Evolutionary conservation across 2,888 invertebrate species (phyloP).

Genomic region (Papilio elwesi): DNA sequence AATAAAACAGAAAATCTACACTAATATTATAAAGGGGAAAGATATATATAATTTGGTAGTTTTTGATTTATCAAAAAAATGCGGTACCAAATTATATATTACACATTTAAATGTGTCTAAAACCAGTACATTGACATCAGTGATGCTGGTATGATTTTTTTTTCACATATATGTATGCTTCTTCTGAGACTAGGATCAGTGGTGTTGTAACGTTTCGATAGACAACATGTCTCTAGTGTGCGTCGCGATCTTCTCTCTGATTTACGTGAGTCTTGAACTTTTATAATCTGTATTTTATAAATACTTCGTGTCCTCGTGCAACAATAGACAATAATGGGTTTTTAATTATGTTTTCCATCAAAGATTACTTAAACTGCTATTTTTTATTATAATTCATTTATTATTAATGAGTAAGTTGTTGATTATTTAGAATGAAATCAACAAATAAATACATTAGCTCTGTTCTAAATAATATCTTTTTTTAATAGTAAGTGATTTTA

Average conservation of each 20-base stretch:
- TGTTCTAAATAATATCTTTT: too few species aligned
- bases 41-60: too few species aligned
- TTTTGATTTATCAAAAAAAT: too few species aligned
- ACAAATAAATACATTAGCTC: too few species aligned
- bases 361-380: background rate
- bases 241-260: constrained; percentile 45
- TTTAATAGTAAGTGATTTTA: too few species aligned
- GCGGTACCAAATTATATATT: too few species aligned
- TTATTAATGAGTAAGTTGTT: background rate
- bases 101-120: background rate
- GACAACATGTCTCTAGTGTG: constrained; percentile 51
- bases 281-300: constrained; percentile 19
- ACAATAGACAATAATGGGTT: background rate
- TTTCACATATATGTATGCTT: constrained; percentile 41
- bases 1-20: too few species aligned
- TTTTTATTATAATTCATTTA: background rate
- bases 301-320: background rate
- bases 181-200: constrained; percentile 49
- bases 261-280: constrained; percentile 45
- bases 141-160: constrained; percentile 18
- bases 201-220: constrained; percentile 44
- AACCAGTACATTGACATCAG: constrained; percentile 34
- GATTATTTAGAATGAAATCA: too few species aligned
- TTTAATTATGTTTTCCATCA: background rate
- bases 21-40: too few species aligned